Evolutionary conservation across 92 coral and sea anemone species (phyloP).

Genomic region (Phenganax subtilis): DNA sequence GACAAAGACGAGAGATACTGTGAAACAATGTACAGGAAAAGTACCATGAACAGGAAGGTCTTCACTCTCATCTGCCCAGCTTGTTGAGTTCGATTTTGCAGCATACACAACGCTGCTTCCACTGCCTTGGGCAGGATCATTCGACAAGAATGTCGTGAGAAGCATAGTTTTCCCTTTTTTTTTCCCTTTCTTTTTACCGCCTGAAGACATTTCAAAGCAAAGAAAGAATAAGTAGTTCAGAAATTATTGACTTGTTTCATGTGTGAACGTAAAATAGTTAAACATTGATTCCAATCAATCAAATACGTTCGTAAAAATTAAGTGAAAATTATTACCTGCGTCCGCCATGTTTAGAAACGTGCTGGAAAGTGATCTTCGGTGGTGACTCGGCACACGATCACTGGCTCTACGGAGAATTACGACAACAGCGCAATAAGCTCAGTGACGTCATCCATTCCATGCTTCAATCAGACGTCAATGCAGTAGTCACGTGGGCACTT

Average conservation of each 20-base stretch:
- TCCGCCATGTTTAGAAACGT: conserved; percentile 97
- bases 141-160: conserved; percentile 82
- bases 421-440: not conserved
- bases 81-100: conserved; percentile 63
- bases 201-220: conserved; percentile 1
- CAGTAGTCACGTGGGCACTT: too few species aligned
- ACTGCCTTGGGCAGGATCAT: conserved; percentile 59
- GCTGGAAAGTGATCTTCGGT: conserved; percentile 6
- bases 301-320: not conserved
- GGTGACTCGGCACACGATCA: conserved; percentile 28
- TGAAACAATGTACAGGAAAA: not conserved
- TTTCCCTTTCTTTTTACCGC: conserved; percentile 77
- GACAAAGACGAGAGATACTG: not conserved
- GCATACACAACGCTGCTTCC: conserved; percentile 60
- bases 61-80: conserved; percentile 99
- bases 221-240: not conserved
- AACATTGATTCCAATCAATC: not conserved
- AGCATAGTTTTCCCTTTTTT: conserved; percentile 80
- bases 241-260: not conserved
- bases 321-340: conserved; percentile 65
- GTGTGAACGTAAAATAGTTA: not conserved
- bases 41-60: conserved; percentile 77
- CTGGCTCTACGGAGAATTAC: conserved; percentile 18
- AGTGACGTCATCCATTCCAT: too few species aligned
- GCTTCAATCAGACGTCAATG: too few species aligned